These are phyloP conservation scores for Acrobasis suavella DNA, from an alignment of 2,888 invertebrate genomes.

Conservation along the genomic window DNA sequence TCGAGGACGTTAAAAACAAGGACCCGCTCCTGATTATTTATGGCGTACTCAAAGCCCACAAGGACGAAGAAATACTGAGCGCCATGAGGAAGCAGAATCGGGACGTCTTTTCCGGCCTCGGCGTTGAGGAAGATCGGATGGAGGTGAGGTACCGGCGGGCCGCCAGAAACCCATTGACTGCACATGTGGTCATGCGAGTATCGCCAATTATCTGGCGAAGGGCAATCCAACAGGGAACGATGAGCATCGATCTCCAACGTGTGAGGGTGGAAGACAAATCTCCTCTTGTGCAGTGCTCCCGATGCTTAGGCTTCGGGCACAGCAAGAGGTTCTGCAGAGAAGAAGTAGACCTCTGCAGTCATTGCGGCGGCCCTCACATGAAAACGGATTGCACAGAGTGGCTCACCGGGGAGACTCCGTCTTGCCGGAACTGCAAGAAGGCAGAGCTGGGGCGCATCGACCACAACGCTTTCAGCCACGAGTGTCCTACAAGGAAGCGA, in stretches of 20 bases:
- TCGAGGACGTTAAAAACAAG: too few species aligned
- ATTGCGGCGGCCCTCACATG: slow-evolving; percentile 22
- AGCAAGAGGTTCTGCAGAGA: too few species aligned
- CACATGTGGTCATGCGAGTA: not conserved
- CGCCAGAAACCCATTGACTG: not conserved
- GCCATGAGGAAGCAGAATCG: not conserved
- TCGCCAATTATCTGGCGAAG: not conserved
- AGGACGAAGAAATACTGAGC: not conserved
- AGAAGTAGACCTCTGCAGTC: slow-evolving; percentile 21
- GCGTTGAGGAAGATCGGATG: not conserved
- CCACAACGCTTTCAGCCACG: too few species aligned
- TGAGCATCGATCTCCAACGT: slow-evolving; percentile 13
- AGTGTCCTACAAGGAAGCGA: too few species aligned
- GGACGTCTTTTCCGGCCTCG: not conserved
- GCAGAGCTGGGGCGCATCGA: not conserved
- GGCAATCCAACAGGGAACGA: not conserved
- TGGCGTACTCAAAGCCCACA: too few species aligned
- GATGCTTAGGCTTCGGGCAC: slow-evolving; percentile 2
- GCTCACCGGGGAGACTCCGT: too few species aligned
- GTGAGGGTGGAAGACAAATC: not conserved
- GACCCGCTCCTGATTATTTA: too few species aligned
- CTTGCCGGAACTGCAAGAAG: too few species aligned
- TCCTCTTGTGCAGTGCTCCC: too few species aligned
- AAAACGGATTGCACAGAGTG: too few species aligned
- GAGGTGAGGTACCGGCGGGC: not conserved